Conservation (phyloP, 2,797 vertebrate species). For the Aldrovandia affinis region DNA sequence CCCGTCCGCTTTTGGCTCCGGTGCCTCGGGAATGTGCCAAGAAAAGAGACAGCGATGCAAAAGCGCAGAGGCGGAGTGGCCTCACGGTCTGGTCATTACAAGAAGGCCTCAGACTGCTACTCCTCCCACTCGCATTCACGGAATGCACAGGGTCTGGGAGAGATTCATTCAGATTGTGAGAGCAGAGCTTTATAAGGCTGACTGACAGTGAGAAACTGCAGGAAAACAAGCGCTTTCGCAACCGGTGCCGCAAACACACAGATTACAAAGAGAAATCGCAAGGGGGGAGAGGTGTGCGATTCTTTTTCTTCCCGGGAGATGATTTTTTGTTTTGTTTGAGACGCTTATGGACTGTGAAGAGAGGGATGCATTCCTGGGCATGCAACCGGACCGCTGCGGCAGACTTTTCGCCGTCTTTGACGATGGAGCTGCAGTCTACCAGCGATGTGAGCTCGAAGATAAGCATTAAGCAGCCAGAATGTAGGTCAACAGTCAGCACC, state of each 20-base stretch:
- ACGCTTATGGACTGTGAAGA: constrained; percentile 47
- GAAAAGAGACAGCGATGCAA: neutral
- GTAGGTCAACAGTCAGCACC: constrained; percentile 77
- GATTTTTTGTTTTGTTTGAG: constrained; percentile 43
- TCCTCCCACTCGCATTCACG: constrained; percentile 65
- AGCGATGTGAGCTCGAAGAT: constrained; percentile 72
- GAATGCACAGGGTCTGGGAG: constrained; percentile 58
- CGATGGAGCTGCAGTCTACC: constrained; percentile 60
- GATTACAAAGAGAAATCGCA: constrained; percentile 45
- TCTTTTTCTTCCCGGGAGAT: neutral
- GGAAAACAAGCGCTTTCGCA: constrained; percentile 44
- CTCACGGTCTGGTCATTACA: constrained; percentile 64
- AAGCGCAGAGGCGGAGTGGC: constrained; percentile 42
- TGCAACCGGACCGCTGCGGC: constrained; percentile 40
- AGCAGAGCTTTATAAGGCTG: constrained; percentile 57
- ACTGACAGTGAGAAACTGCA: constrained; percentile 50
- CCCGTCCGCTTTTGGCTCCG: neutral
- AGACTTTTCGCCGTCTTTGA: constrained; percentile 28
- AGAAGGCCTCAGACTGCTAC: constrained; percentile 56
- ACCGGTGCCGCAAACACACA: neutral
- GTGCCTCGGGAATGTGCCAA: neutral
- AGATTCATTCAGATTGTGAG: constrained; percentile 57
- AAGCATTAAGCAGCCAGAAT: constrained; percentile 74
- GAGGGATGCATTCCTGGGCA: constrained; percentile 60
- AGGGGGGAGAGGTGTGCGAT: constrained; percentile 40